Percentiles rank a stretch among this genome's conserved stretches.
Conservation (phyloP, 2,888 invertebrate genomes). For the Mylabris sibirica region DNA sequence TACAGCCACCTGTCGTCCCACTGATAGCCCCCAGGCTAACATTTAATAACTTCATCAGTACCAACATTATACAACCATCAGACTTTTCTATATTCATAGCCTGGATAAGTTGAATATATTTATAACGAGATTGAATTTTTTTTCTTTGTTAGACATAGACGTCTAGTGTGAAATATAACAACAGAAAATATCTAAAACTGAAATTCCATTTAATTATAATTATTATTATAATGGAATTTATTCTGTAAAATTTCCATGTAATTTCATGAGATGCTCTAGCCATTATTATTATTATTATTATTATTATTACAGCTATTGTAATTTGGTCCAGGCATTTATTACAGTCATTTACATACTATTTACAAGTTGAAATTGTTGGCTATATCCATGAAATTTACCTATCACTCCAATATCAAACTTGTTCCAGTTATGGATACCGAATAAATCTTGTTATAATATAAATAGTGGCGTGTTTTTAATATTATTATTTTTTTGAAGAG, state of each 20-base stretch:
- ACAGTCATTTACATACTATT: slow-evolving; percentile 2
- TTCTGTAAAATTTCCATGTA: neutral
- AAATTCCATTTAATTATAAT: neutral
- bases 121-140: neutral
- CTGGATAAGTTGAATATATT: neutral
- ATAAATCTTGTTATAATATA: slow-evolving; percentile 5
- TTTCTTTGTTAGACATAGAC: neutral
- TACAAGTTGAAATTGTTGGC: slow-evolving; percentile 3
- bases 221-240: neutral
- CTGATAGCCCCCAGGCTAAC: slow-evolving; percentile 24
- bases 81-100: neutral
- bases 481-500: neutral
- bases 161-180: neutral
- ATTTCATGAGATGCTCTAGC: neutral
- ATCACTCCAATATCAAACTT: neutral
- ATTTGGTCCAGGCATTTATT: neutral
- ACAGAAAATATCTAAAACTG: neutral
- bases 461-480: slow-evolving; percentile 1
- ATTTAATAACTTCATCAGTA: slow-evolving; percentile 33
- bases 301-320: neutral
- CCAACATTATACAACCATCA: slow-evolving; percentile 18
- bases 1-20: slow-evolving; percentile 26
- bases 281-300: neutral
- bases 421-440: neutral
- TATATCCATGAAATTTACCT: slow-evolving; percentile 7